phyloP scores from a whole-genome alignment of 2,888 invertebrate genomes.

The Macrosiphum euphorbiae region DNA sequence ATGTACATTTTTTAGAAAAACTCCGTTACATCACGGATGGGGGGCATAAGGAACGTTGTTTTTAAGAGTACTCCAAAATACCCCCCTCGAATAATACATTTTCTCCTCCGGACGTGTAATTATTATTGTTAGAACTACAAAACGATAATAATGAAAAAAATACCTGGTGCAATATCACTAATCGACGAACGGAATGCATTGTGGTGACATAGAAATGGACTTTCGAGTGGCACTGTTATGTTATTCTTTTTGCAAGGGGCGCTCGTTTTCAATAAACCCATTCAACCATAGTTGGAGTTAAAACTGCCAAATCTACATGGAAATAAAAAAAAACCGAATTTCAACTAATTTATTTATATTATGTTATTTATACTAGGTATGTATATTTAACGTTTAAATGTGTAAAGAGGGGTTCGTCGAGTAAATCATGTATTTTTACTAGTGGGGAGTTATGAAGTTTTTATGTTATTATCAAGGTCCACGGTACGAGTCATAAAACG shows the following conservation, averaged over 20 bases:
- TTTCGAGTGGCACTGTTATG: constrained; percentile 59
- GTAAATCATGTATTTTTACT: neutral
- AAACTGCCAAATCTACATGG: constrained; percentile 30
- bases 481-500: neutral
- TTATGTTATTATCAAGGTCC: neutral
- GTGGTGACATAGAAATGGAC: constrained; percentile 63
- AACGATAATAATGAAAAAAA: constrained; percentile 48
- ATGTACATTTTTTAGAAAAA: constrained; percentile 52
- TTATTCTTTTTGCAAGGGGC: constrained; percentile 50
- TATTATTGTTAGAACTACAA: constrained; percentile 58
- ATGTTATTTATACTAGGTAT: neutral
- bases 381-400: constrained; percentile 26
- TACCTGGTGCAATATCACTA: constrained; percentile 58
- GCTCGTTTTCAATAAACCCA: constrained; percentile 46
- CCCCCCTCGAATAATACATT: constrained; percentile 57
- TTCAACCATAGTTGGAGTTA: constrained; percentile 57
- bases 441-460: neutral
- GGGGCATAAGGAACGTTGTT: constrained; percentile 36
- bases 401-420: neutral
- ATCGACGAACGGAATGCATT: constrained; percentile 56
- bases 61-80: constrained; percentile 62
- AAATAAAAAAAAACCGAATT: constrained; percentile 23
- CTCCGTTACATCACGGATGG: constrained; percentile 52
- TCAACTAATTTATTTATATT: constrained; percentile 11
- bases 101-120: constrained; percentile 55